Conservation (phyloP, 2,113 vertebrate species). For the Rhinoptilus africanus region DNA sequence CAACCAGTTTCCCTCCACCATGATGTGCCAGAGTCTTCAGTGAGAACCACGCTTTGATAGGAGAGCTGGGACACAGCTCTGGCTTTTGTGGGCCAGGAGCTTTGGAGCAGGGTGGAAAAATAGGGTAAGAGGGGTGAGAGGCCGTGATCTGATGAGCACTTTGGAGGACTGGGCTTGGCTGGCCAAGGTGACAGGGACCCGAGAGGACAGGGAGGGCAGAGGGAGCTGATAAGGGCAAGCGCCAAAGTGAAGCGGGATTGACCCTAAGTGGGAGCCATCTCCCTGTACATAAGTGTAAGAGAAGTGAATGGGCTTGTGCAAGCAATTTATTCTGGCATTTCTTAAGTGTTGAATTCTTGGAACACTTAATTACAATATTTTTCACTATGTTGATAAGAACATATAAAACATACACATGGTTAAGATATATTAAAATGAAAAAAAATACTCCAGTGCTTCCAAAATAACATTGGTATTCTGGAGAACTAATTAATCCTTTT, state of each 20-base stretch:
- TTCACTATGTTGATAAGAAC: neutral
- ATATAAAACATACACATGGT: neutral
- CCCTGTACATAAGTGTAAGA: neutral
- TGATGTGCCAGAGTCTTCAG: neutral
- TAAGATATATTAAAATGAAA: neutral
- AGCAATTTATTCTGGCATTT: neutral
- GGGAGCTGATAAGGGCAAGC: neutral
- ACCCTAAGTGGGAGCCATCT: neutral
- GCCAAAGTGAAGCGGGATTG: neutral
- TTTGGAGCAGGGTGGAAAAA: neutral
- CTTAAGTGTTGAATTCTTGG: neutral
- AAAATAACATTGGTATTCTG: neutral
- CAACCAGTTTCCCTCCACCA: accelerated
- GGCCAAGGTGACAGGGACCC: neutral
- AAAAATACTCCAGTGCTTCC: neutral
- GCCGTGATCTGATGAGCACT: neutral
- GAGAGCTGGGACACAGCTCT: neutral
- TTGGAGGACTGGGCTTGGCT: neutral
- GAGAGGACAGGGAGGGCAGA: neutral
- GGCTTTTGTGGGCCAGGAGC: neutral
- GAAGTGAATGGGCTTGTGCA: neutral
- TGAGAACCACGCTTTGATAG: neutral
- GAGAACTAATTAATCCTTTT: neutral
- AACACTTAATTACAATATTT: neutral
- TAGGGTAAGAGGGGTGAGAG: neutral